Evolutionary conservation across 2,888 invertebrate species (phyloP).

Genomic region (Pristionchus fissidentatus): DNA sequence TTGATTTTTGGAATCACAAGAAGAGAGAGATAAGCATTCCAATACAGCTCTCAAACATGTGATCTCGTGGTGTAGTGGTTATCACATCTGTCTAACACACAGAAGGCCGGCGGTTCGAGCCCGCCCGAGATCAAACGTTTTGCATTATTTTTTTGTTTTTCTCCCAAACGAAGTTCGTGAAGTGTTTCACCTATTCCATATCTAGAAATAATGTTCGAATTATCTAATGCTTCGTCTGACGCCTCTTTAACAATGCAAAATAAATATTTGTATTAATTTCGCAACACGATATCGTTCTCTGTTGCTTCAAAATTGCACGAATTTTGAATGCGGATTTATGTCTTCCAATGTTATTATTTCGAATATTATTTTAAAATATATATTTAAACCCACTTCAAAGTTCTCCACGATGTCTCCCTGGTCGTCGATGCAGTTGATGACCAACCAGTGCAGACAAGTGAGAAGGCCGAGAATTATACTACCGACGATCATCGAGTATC

Average conservation of each 20-base stretch:
- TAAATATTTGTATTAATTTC: too few species aligned
- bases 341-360: too few species aligned
- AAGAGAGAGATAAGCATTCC: not conserved
- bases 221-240: too few species aligned
- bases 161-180: not conserved
- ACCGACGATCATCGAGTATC: slow-evolving; percentile 16
- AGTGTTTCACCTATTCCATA: too few species aligned
- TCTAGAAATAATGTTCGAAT: too few species aligned
- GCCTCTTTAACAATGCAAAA: too few species aligned
- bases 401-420: slow-evolving; percentile 39
- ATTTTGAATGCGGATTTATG: too few species aligned
- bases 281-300: too few species aligned
- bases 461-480: slow-evolving; percentile 19
- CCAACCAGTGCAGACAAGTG: slow-evolving; percentile 38
- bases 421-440: slow-evolving; percentile 9
- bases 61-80: slow-evolving; percentile 44
- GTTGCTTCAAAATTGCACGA: too few species aligned
- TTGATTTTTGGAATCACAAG: not conserved
- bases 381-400: not conserved
- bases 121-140: slow-evolving; percentile 60
- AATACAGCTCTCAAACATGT: too few species aligned
- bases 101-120: slow-evolving; percentile 65
- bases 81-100: slow-evolving; percentile 67
- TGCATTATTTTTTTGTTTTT: not conserved
- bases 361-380: too few species aligned